Evolutionary conservation across 2,888 invertebrate genomes (phyloP), one percentile per base, ranked within the genome.

Genomic region (Petrolisthes manimaculis): DNA sequence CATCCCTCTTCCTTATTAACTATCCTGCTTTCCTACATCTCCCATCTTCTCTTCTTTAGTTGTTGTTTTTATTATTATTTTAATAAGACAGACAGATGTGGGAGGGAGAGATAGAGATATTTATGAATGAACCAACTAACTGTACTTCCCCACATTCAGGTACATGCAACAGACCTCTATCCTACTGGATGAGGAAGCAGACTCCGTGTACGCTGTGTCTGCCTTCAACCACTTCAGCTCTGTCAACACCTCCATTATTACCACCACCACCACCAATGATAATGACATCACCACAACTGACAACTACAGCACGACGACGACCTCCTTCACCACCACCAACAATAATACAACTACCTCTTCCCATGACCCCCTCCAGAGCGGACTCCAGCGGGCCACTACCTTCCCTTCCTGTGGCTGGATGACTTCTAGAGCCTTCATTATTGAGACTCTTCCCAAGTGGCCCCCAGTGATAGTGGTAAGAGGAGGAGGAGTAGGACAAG

Each of bases 391-490:
- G 54, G 82, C 71, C 61, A 81, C 81, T 8, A 75, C 82, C 75
- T 69, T 82, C 77, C 86, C 86, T 67, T 81, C 86, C 78, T 82
- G 81, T 51, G 86, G 86, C 54, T 86, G 86, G 86, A 86, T 86
- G 86, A 78, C 78, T n/a, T 82, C 81, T 0, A 74, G 82, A 1
- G 6, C 61, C 67, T 86, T 86, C 82, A 55, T 86, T 37, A 6
- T n/a, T 37, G 82, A 86, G 82, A 82, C 69, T 9, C 67, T 86
- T 4, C 86, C 86, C 0, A 82, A 69, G 82, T 82, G 82, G 82
- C 81, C 77, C 6, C 75, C 82, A 5, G 81, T 61, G 4, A n/a
- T 24, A 14, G 86, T 82, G 86, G 86, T 86, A 37, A 79, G 85
- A 37, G n/a, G 37, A 37, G 37, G 37, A 37, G 37, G 37, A 37